Percentiles rank a stretch among this genome's conserved stretches.
Evolutionary conservation across 2,888 invertebrate genomes (phyloP).

Genomic region (Laspeyria flexula): DNA sequence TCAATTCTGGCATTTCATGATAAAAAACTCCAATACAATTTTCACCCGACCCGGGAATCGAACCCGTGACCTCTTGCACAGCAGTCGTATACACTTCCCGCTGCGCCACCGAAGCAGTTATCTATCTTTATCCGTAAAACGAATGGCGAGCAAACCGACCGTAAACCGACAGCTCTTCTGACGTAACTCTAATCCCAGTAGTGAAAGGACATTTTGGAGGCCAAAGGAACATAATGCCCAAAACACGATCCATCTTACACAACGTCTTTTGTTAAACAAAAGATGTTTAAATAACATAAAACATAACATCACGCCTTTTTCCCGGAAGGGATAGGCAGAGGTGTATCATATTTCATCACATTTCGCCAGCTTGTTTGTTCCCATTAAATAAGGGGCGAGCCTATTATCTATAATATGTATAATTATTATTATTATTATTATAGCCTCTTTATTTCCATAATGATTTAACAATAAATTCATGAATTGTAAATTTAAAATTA

Average conservation of each 20-base stretch:
- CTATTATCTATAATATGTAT: too few species aligned
- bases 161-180: conserved; percentile 34
- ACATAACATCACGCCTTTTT: conserved; percentile 33
- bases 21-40: too few species aligned
- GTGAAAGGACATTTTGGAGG: conserved; percentile 57
- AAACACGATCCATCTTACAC: conserved; percentile 55
- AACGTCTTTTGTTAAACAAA: conserved; percentile 45
- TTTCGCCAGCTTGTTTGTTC: conserved; percentile 13
- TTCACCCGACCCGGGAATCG: too few species aligned
- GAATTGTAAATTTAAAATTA: too few species aligned
- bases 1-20: too few species aligned
- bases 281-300: conserved; percentile 48
- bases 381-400: too few species aligned
- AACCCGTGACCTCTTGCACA: too few species aligned
- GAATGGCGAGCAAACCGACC: conserved; percentile 20
- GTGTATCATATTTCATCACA: conserved; percentile 35
- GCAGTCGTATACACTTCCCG: too few species aligned
- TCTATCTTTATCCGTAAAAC: neutral
- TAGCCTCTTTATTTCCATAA: too few species aligned
- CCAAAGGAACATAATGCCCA: conserved; percentile 52
- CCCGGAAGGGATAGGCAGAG: conserved; percentile 25
- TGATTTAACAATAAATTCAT: too few species aligned
- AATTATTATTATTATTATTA: too few species aligned
- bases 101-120: too few species aligned
- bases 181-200: conserved; percentile 49